These are phyloP conservation scores for Ctenoplectra terminalis DNA, from an alignment of 1,140 invertebrate species.

Conservation along the genomic window DNA sequence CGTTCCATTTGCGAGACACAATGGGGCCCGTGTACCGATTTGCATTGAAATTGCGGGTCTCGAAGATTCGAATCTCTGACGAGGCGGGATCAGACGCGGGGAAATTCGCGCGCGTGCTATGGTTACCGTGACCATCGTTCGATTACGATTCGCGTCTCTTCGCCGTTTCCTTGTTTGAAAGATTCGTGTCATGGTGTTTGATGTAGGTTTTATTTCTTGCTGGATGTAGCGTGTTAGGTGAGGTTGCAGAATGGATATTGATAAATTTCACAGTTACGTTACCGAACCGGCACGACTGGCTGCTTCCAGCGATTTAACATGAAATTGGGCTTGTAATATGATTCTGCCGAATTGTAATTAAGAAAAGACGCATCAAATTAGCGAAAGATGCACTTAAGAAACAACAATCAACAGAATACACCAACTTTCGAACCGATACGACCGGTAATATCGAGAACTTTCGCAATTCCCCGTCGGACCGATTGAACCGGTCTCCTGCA, in stretches of 20 bases:
- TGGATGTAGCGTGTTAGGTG: too few species aligned
- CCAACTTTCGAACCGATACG: background rate
- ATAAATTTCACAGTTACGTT: too few species aligned
- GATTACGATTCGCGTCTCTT: background rate
- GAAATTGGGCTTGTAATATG: too few species aligned
- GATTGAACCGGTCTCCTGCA: background rate
- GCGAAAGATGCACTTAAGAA: background rate
- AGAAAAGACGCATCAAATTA: background rate
- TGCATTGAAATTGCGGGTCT: slow-evolving; percentile 54
- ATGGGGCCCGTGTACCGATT: slow-evolving; percentile 50
- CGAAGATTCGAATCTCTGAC: slow-evolving; percentile 37
- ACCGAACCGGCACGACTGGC: too few species aligned
- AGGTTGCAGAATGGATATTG: background rate
- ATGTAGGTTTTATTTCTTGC: background rate
- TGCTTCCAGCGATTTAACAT: background rate
- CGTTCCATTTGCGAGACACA: slow-evolving; percentile 45
- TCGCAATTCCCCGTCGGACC: background rate
- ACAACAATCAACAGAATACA: too few species aligned
- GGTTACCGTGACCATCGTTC: background rate
- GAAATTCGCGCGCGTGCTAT: background rate
- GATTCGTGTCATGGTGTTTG: background rate
- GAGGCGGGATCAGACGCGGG: slow-evolving; percentile 1
- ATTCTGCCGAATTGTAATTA: too few species aligned
- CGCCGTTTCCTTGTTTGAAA: background rate
- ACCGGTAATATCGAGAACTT: background rate